phyloP scores from a whole-genome alignment of 2,888 invertebrate species.

The Megamerina dolium region DNA sequence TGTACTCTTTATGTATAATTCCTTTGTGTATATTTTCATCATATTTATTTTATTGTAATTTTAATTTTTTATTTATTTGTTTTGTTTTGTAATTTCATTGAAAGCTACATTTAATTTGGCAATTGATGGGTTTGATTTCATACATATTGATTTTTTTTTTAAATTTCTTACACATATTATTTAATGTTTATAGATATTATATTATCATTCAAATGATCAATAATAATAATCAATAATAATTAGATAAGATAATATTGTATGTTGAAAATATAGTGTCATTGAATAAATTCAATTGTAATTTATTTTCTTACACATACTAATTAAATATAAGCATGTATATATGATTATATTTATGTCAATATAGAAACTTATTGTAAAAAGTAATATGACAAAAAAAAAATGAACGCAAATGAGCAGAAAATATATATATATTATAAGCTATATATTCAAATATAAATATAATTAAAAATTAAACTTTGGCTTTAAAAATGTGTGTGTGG shows the following conservation, averaged over 20 bases:
- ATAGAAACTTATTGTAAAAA: conserved; percentile 15
- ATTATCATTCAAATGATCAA: conserved; percentile 16
- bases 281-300: too few species aligned
- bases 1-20: too few species aligned
- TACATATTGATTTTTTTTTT: conserved; percentile 19
- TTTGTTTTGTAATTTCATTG: too few species aligned
- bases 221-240: conserved; percentile 1
- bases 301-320: too few species aligned
- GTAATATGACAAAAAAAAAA: conserved; percentile 9
- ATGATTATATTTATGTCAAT: too few species aligned
- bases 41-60: conserved; percentile 26
- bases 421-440: not conserved
- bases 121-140: conserved; percentile 48
- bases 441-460: conserved; percentile 10
- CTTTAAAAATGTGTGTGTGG: conserved; percentile 19
- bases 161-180: conserved; percentile 17
- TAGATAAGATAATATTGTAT: conserved; percentile 5
- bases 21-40: too few species aligned
- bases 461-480: conserved; percentile 42
- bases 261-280: too few species aligned
- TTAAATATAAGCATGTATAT: too few species aligned
- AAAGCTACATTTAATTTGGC: conserved; percentile 50
- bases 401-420: not conserved
- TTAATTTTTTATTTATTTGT: conserved; percentile 31
- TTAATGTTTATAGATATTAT: conserved; percentile 15